Evolutionary conservation across 2,113 vertebrate species (phyloP).

Genomic region (Micronycteris hirsuta): DNA sequence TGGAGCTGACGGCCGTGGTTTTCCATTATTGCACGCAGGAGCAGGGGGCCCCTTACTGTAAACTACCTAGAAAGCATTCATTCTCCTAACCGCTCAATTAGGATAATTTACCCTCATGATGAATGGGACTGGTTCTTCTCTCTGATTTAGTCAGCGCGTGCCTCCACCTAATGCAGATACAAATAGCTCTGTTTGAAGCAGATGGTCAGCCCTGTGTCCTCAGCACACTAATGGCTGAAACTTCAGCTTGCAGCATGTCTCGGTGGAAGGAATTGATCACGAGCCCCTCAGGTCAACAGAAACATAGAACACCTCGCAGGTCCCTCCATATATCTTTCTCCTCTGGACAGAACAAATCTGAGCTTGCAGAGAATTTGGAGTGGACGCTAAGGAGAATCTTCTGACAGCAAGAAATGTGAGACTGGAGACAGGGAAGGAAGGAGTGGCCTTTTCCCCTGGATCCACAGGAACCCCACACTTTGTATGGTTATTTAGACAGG

Average conservation of each 20-base stretch:
- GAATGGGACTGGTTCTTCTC: slow-evolving; percentile 18
- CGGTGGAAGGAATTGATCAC: not conserved
- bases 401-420: not conserved
- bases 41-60: slow-evolving; percentile 55
- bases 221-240: not conserved
- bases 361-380: not conserved
- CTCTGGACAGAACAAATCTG: not conserved
- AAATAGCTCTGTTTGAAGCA: not conserved
- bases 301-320: not conserved
- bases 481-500: not conserved
- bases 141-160: not conserved
- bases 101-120: slow-evolving; percentile 51
- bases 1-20: slow-evolving; percentile 54
- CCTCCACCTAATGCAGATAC: not conserved
- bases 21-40: slow-evolving; percentile 51
- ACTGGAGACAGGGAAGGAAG: not conserved
- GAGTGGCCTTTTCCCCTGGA: not conserved
- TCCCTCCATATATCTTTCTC: not conserved
- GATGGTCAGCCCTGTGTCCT: not conserved
- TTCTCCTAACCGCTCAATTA: slow-evolving; percentile 57
- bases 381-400: not conserved
- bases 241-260: not conserved
- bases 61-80: slow-evolving; percentile 62
- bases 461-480: not conserved
- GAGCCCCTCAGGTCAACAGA: not conserved